Base-by-base conservation (phyloP, 1,140 invertebrate species). In the Trachymyrmex cornetzi region DNA sequence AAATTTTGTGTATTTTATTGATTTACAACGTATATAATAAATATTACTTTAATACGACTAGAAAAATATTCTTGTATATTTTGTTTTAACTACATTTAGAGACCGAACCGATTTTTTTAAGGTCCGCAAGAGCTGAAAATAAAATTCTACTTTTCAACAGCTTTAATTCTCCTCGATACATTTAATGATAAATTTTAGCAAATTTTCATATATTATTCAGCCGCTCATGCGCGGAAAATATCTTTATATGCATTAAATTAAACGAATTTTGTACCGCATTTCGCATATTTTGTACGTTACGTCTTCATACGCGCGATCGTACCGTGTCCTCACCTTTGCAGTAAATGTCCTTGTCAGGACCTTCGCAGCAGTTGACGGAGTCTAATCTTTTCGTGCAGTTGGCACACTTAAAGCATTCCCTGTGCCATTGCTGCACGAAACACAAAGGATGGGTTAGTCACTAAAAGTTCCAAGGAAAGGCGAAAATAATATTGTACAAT, bases 301-400 rank as follows among this genome's bases (percentile, higher is more conserved):
- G 57, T 55, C 81, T 55, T 61, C 27, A 27, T n/a, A 2, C 30
- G 24, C 16, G 66, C 27, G 59, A 72, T 57, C 12, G 64, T 63
- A 38, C 19, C 24, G 24, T 38, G 34, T 63, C 93, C 96, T 95
- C 96, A 98, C 98, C 98, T 98, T 98, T 99, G 96, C 99, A 99
- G 96, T 99, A 99, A 96, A 99, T 98, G 95, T 99, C 98, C 95
- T 98, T 98, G 94, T 99, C 99, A 91, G 99, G 98, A 93, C 97
- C 98, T 96, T 99, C 99, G 95, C 98, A 99, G 96, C 98, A 98
- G 95, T 98, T 99, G 90, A 98, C 98, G 85, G 99, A 99, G 96
- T 99, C 99, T 95, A 99, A 97, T 95, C 98, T 97, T 96, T 99
- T 99, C 93, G 96, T 96, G 96, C 99, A 99, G 91, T 97, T 97